Percentiles rank a stretch among this genome's conserved stretches.
Conservation (phyloP, 2,797 vertebrate genomes). For the Tympanoctomys barrerae region DNA sequence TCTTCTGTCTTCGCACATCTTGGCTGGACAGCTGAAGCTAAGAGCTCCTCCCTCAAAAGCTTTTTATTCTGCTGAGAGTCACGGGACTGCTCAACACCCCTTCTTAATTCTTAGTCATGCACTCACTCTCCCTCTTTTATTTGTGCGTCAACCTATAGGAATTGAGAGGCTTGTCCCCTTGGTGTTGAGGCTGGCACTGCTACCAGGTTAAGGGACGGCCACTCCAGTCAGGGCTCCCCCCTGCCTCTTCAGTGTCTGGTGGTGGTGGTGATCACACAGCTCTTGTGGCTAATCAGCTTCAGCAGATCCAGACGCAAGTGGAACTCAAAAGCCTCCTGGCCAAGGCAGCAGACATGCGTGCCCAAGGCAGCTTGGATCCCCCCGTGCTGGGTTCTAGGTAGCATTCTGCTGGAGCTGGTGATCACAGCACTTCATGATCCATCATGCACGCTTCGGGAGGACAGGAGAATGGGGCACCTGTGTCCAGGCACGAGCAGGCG, state of each 20-base stretch:
- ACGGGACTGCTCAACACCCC: not conserved
- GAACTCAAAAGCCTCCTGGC: not conserved
- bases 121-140: not conserved
- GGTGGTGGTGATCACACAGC: not conserved
- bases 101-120: not conserved
- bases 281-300: not conserved
- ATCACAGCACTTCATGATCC: not conserved
- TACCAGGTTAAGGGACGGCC: not conserved
- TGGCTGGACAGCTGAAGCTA: not conserved
- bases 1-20: not conserved
- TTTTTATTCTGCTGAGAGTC: not conserved
- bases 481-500: rapidly evolving
- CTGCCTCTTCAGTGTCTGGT: not conserved
- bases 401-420: not conserved
- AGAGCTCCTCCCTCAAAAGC: not conserved
- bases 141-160: not conserved
- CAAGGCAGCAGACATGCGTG: not conserved
- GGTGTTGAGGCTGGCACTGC: not conserved
- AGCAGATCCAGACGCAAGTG: not conserved
- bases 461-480: not conserved
- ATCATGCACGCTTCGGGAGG: not conserved
- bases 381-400: not conserved
- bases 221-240: not conserved
- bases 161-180: not conserved
- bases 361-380: not conserved